These are phyloP conservation scores for Diachasmimorpha longicaudata DNA, from an alignment of 1,140 invertebrate genomes.

Conservation along the genomic window DNA sequence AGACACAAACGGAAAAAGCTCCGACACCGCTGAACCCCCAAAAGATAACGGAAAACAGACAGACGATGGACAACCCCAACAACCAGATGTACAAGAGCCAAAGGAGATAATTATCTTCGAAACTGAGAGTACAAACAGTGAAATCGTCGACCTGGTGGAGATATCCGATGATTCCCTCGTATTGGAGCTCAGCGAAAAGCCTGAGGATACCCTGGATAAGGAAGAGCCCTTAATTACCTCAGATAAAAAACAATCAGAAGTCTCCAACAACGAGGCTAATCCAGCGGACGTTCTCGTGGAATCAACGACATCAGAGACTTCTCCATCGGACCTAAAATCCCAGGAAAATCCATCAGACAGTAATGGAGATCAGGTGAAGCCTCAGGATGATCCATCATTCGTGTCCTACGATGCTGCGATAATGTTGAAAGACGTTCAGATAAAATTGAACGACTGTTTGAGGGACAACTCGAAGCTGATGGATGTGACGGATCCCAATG, in stretches of 20 bases:
- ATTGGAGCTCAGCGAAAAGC: neutral
- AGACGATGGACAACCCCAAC: neutral
- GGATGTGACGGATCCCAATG: slow-evolving; percentile 30
- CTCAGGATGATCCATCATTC: slow-evolving; percentile 32
- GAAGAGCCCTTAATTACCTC: neutral
- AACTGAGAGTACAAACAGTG: neutral
- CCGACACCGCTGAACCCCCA: neutral
- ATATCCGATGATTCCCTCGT: neutral
- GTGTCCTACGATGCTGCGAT: slow-evolving; percentile 47
- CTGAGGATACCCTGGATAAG: neutral
- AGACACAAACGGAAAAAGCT: neutral
- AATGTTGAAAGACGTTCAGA: slow-evolving; percentile 50
- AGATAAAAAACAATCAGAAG: neutral
- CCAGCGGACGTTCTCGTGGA: slow-evolving; percentile 7
- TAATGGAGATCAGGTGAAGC: slow-evolving; percentile 13
- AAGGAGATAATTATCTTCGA: neutral
- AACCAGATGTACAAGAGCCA: neutral
- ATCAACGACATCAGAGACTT: slow-evolving; percentile 20
- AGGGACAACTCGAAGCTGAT: slow-evolving; percentile 45
- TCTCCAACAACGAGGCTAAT: neutral
- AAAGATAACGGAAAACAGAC: neutral
- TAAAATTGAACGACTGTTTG: slow-evolving; percentile 51
- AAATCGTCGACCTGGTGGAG: neutral
- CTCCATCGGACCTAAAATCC: neutral
- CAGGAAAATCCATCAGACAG: slow-evolving; percentile 19